Percentiles rank a stretch among this genome's conserved stretches.
Conservation (phyloP, 53 echinoderm and acorn worm species). For the Holothuria scabra region DNA sequence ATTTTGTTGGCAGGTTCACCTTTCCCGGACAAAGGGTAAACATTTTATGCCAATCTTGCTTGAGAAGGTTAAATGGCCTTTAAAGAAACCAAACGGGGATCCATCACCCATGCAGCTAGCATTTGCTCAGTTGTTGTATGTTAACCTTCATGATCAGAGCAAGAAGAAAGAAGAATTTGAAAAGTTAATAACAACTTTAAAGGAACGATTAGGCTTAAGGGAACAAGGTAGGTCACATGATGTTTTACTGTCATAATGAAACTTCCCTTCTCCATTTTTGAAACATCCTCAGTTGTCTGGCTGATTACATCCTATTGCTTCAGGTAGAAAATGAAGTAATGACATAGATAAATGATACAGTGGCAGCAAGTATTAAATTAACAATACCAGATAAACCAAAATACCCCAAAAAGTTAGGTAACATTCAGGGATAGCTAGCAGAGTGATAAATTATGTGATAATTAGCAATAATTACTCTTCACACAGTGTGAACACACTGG, state of each 20-base stretch:
- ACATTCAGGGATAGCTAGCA: no score
- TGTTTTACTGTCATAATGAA: no score
- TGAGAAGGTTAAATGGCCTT: constrained; percentile 2
- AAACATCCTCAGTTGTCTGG: no score
- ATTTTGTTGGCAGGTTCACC: neutral
- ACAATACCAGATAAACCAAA: neutral
- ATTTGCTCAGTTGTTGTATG: neutral
- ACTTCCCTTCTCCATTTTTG: no score
- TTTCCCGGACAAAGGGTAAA: neutral
- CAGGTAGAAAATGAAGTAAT: no score
- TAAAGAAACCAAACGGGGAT: neutral
- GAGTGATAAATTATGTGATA: no score
- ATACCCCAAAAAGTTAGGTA: neutral
- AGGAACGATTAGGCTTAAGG: neutral
- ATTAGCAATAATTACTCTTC: no score
- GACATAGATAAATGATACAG: no score
- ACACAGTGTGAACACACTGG: no score
- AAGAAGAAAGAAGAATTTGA: neutral
- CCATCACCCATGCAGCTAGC: constrained; percentile 22
- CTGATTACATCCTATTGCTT: no score
- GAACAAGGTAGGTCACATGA: no score
- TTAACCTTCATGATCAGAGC: neutral
- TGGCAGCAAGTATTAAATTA: no score
- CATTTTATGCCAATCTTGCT: neutral
- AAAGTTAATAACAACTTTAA: neutral